Conservation (phyloP, 2,888 invertebrate genomes). For the Alitta virens region DNA sequence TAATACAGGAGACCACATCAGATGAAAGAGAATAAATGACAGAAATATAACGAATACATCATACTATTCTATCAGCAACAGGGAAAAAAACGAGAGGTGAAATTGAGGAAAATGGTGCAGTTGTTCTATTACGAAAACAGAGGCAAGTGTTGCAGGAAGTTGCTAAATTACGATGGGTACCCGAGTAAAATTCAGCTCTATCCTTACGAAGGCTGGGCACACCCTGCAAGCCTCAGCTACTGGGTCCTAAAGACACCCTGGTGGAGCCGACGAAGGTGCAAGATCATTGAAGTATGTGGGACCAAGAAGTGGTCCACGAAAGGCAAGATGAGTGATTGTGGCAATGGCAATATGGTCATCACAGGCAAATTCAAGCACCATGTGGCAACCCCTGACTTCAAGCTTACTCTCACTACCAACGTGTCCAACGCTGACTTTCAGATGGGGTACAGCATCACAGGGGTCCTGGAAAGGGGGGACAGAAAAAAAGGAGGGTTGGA, state of each 20-base stretch:
- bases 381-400: slow-evolving; percentile 40
- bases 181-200: slow-evolving; percentile 81
- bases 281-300: slow-evolving; percentile 80
- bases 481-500: slow-evolving; percentile 76
- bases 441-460: slow-evolving; percentile 87
- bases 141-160: slow-evolving; percentile 78
- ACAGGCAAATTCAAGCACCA: slow-evolving; percentile 71
- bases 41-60: too few relatives aligned
- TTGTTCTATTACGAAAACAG: slow-evolving; percentile 75
- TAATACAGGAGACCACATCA: too few relatives aligned
- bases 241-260: slow-evolving; percentile 83
- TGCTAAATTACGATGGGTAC: slow-evolving; percentile 77
- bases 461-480: slow-evolving; percentile 74
- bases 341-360: slow-evolving; percentile 76
- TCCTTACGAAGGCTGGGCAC: slow-evolving; percentile 86
- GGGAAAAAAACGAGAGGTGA: too few relatives aligned
- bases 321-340: slow-evolving; percentile 77
- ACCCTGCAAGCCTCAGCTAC: slow-evolving; percentile 80
- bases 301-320: slow-evolving; percentile 73
- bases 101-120: slow-evolving; percentile 66
- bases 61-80: too few relatives aligned
- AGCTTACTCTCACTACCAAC: slow-evolving; percentile 76
- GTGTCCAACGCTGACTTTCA: slow-evolving; percentile 83
- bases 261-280: slow-evolving; percentile 82
- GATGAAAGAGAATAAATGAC: too few relatives aligned